Base-by-base conservation (phyloP, 2,797 vertebrate species). In the Centroberyx gerrardi region DNA sequence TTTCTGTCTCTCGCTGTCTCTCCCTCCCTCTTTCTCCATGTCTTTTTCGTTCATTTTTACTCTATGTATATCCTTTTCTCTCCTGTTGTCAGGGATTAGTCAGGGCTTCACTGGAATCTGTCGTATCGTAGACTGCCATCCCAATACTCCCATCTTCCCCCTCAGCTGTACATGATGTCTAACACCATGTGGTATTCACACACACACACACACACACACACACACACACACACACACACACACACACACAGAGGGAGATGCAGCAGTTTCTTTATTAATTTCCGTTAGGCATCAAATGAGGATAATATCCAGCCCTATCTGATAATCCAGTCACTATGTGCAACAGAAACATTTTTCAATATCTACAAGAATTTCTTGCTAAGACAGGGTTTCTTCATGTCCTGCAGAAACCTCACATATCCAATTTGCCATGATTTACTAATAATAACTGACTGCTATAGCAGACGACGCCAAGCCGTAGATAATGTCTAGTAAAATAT, bases 401-500 rank as follows among this genome's bases (percentile, higher is more conserved):
- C 33, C 33, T 7, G 7, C 33, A 3, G 33, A 33, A 33, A 33
- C 33, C 33, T 33, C 33, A 33, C 4, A 33, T 33, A 2, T 33
- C 33, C 33, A 33, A 33, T 3, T 33, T 33, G 33, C 33, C 33
- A 33, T 33, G 33, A 5, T 33, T 33, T 33, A 33, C 1, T 33
- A 7, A 2, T 33, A 22, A 33, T 33, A 33, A 4, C 33, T 33
- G 33, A 33, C 4, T 33, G 33, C 4, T 22, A 22, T 22, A 22
- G 22, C 1, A 22, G 1, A 22, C 66, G 9, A n/a, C 29, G 56
- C n/a, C 61, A 48, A 65, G 12, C 31, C 42, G 33, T 46, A 61
- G 42, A 71, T 60, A 74, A 72, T 66, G 17, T 18, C 61, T 69
- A 60, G 22, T 51, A 58, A 76, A 80, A 22, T 22, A 22, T 22